A percentile compares a stretch with the other conserved stretches of the same genome.
These are phyloP conservation scores for Ophion costatus DNA, from an alignment of 2,888 invertebrate genomes.

Conservation along the genomic window DNA sequence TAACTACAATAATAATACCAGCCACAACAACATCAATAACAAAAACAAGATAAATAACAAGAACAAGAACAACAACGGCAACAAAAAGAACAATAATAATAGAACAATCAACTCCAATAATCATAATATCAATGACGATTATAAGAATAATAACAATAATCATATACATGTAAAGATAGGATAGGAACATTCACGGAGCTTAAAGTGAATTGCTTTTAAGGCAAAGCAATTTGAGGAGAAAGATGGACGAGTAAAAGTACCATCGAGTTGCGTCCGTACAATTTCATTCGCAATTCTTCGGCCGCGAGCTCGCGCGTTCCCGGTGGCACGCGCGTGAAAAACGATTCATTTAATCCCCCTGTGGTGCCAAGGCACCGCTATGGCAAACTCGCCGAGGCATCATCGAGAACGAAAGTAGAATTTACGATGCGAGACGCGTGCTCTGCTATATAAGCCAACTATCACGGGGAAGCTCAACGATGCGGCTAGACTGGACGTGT, in stretches of 20 bases:
- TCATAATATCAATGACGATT: background rate
- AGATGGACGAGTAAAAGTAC: conserved; percentile 56
- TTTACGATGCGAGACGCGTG: conserved; percentile 66
- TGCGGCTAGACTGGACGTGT: conserved; percentile 18
- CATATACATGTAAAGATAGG: background rate
- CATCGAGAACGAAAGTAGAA: conserved; percentile 66
- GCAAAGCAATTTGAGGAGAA: conserved; percentile 10
- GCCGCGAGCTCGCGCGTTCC: conserved; percentile 12
- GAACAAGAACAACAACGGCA: too few relatives aligned
- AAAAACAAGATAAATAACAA: too few relatives aligned
- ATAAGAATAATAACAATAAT: background rate
- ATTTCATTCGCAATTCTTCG: conserved; percentile 50
- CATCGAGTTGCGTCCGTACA: conserved; percentile 28
- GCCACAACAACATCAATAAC: too few relatives aligned
- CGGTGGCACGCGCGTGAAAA: conserved; percentile 62
- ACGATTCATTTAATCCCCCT: conserved; percentile 61
- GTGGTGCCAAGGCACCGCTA: conserved; percentile 12
- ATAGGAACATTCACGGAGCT: conserved; percentile 5
- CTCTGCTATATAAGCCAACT: conserved; percentile 40
- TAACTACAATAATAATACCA: too few relatives aligned
- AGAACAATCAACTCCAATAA: background rate
- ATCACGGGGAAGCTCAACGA: conserved; percentile 16
- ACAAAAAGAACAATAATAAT: background rate
- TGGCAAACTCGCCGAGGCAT: conserved; percentile 46
- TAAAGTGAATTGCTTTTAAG: conserved; percentile 32